Conservation (phyloP, 1,140 invertebrate genomes). For the Gyrodactylus salaris region DNA sequence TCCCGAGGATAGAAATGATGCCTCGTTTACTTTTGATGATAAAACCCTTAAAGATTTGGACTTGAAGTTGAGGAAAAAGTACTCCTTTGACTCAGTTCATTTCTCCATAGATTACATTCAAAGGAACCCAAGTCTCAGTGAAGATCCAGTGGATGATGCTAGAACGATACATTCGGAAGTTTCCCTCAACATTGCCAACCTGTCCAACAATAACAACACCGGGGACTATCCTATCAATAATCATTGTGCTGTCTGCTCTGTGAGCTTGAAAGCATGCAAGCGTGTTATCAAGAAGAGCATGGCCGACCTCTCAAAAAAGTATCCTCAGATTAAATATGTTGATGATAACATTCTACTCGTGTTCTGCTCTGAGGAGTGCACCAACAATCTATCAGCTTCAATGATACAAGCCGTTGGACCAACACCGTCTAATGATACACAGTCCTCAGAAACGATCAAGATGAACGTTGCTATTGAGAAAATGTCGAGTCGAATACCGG, state of each 20-base stretch:
- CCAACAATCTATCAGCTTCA: not conserved
- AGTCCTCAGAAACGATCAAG: not conserved
- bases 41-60: not conserved
- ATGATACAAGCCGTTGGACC: not conserved
- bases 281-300: not conserved
- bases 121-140: not conserved
- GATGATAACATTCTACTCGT: not conserved
- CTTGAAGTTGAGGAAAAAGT: not conserved
- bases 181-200: not conserved
- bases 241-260: not conserved
- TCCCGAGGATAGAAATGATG: not conserved
- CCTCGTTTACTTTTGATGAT: not conserved
- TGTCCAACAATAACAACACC: not conserved
- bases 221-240: not conserved
- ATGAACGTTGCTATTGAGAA: not conserved
- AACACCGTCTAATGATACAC: no score
- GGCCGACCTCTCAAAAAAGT: not conserved
- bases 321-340: not conserved
- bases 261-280: not conserved
- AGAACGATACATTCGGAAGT: not conserved
- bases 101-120: not conserved
- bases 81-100: not conserved
- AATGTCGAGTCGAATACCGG: not conserved
- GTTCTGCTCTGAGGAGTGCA: not conserved
- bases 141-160: not conserved